A percentile compares a stretch with the other conserved stretches of the same genome.
Conservation (phyloP, 2,113 vertebrate genomes). For the Grammomys surdaster region DNA sequence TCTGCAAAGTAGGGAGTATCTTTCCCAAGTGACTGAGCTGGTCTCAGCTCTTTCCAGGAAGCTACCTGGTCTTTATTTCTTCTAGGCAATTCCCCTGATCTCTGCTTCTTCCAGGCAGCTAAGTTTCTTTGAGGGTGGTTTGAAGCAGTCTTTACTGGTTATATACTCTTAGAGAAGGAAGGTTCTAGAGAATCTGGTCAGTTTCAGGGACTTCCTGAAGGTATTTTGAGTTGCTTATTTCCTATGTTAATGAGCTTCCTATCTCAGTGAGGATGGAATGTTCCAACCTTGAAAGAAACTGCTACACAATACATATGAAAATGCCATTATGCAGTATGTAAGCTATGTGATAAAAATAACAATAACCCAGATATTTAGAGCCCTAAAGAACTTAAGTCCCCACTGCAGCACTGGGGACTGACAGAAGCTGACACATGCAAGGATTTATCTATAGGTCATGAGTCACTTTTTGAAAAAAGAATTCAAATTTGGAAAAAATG, state of each 20-base stretch:
- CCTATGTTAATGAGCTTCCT: not conserved
- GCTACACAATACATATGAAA: not conserved
- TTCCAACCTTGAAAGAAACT: not conserved
- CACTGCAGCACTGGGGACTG: not conserved
- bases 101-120: not conserved
- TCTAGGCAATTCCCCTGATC: not conserved
- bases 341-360: not conserved
- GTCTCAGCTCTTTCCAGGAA: not conserved
- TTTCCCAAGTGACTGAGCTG: not conserved
- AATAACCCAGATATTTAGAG: not conserved
- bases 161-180: not conserved
- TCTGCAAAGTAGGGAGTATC: not conserved
- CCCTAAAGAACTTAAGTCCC: constrained; percentile 19
- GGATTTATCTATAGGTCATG: not conserved
- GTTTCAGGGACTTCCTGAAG: not conserved
- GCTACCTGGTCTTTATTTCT: not conserved
- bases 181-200: not conserved
- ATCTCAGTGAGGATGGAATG: not conserved
- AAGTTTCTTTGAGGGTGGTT: not conserved
- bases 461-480: not conserved
- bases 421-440: not conserved
- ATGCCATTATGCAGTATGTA: not conserved
- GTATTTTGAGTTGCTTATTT: not conserved
- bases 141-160: not conserved
- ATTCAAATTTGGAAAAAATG: not conserved